Conservation (phyloP, 2,797 vertebrate genomes). For the Sebastes trivittatus region DNA sequence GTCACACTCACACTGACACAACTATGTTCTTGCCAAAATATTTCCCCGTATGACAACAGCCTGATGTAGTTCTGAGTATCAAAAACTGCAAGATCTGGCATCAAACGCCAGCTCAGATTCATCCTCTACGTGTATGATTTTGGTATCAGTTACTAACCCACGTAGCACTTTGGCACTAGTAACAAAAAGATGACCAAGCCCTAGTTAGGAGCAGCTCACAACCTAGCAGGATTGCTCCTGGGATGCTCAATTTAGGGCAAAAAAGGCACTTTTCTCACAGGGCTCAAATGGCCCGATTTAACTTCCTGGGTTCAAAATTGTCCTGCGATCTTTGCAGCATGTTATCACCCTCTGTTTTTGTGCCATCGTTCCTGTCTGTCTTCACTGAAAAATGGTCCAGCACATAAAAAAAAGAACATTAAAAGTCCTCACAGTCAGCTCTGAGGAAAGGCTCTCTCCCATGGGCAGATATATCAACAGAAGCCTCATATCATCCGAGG, state of each 20-base stretch:
- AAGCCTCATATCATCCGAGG: constrained; percentile 14
- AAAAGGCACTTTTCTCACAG: background rate
- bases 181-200: background rate
- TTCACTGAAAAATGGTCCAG: constrained; percentile 14
- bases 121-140: background rate
- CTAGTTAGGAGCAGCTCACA: background rate
- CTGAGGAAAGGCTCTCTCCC: constrained; percentile 2
- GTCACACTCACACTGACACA: too few relatives aligned
- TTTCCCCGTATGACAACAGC: too few relatives aligned
- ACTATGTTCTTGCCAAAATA: too few relatives aligned
- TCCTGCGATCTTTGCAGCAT: background rate
- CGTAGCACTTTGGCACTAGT: background rate
- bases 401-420: background rate
- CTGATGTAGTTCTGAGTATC: too few relatives aligned
- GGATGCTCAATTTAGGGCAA: constrained; percentile 1
- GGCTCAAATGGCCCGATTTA: background rate
- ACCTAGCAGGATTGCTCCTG: background rate
- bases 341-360: background rate
- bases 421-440: constrained; percentile 16
- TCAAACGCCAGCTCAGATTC: too few relatives aligned
- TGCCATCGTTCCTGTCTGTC: background rate
- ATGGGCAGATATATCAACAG: constrained; percentile 12
- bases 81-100: too few relatives aligned
- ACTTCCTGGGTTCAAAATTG: constrained; percentile 5
- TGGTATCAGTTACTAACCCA: background rate